These are phyloP conservation scores for Adelphocoris suturalis DNA, from an alignment of 2,888 invertebrate species.

Conservation along the genomic window DNA sequence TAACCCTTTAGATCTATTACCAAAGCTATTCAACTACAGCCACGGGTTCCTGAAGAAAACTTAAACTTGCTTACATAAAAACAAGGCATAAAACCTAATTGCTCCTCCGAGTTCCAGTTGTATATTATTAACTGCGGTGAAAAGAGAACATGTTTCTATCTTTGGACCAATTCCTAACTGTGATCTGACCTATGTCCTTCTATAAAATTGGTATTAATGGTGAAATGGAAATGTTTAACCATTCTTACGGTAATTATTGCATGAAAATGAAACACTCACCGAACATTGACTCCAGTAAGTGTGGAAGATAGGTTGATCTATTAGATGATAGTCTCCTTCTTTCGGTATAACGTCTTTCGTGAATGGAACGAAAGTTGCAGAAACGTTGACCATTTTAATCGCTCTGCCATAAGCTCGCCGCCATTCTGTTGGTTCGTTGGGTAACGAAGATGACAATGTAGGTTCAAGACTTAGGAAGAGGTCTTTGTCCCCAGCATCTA, in stretches of 20 bases:
- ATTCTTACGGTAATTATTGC: background rate
- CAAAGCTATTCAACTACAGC: no score
- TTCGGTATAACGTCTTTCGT: constrained; percentile 87
- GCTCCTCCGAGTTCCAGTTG: no score
- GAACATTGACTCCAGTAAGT: constrained; percentile 97
- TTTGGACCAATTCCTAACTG: no score
- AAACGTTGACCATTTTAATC: constrained; percentile 90
- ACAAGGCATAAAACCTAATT: no score
- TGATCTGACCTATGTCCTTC: no score
- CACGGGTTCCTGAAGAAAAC: no score
- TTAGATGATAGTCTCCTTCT: constrained; percentile 87
- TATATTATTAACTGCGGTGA: no score
- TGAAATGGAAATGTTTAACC: no score
- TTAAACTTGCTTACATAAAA: no score
- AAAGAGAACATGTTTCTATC: no score
- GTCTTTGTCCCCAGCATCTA: constrained; percentile 91
- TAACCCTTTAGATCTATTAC: no score
- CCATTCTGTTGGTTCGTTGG: constrained; percentile 95
- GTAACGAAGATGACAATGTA: constrained; percentile 88
- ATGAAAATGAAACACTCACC: constrained; percentile 81
- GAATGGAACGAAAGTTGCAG: constrained; percentile 90
- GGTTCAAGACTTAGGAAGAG: constrained; percentile 91
- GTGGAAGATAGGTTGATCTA: constrained; percentile 94
- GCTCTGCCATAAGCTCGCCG: constrained; percentile 92
- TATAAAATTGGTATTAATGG: no score